A percentile compares a stretch with the other conserved stretches of the same genome.
Conservation (phyloP, 2,113 vertebrate species). For the Tympanuchus pallidicinctus region DNA sequence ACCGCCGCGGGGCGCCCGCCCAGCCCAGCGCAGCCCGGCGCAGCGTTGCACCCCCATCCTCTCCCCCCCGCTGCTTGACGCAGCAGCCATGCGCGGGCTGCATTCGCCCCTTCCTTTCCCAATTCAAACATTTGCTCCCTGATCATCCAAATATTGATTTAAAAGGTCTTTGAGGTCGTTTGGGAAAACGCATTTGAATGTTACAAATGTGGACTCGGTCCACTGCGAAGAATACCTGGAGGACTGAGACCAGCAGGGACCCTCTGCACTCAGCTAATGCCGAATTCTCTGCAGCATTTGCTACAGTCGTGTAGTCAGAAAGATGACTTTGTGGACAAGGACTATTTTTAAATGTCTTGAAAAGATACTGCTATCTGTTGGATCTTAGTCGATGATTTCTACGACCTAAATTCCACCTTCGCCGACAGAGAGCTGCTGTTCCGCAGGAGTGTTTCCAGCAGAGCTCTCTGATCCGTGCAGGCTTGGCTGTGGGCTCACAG, state of each 20-base stretch:
- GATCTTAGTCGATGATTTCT: slow-evolving; percentile 16
- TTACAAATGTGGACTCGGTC: background rate
- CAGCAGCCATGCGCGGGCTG: background rate
- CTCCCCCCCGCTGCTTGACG: background rate
- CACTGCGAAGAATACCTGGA: background rate
- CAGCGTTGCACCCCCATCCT: no score
- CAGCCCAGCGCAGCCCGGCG: no score
- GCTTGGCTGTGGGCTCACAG: background rate
- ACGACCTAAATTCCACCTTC: slow-evolving; percentile 20
- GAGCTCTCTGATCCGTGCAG: background rate
- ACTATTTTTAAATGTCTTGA: slow-evolving; percentile 28
- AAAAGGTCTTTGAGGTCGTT: slow-evolving; percentile 22
- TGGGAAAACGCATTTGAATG: background rate
- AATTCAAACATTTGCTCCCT: slow-evolving; percentile 44
- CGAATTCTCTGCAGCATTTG: slow-evolving; percentile 4
- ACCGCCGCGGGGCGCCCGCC: no score
- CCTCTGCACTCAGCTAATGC: slow-evolving; percentile 9
- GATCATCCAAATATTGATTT: slow-evolving; percentile 38
- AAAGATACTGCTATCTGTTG: slow-evolving; percentile 1
- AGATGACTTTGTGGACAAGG: slow-evolving; percentile 16
- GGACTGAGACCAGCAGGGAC: background rate
- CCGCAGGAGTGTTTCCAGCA: background rate
- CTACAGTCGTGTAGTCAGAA: slow-evolving; percentile 32
- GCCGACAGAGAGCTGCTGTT: background rate
- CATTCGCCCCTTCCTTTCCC: background rate